These are phyloP conservation scores for Torymus tubicola DNA, from an alignment of 2,888 invertebrate species.

Conservation along the genomic window DNA sequence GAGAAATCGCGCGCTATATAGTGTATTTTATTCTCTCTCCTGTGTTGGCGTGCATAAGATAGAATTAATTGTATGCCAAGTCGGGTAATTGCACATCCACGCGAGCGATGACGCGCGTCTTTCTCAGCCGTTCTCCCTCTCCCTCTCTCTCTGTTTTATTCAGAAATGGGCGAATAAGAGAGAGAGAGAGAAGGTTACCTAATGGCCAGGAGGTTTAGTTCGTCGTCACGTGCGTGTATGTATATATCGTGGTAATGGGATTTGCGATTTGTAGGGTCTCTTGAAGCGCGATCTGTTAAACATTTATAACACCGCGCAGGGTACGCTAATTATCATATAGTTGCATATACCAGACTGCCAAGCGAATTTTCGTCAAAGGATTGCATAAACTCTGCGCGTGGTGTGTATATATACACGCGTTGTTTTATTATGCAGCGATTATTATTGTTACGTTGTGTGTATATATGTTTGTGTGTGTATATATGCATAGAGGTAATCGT, in stretches of 20 bases:
- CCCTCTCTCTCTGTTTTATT: neutral
- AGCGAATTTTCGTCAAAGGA: too few relatives aligned
- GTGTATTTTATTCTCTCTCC: conserved; percentile 17
- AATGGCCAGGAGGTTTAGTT: conserved; percentile 24
- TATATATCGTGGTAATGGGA: conserved; percentile 1
- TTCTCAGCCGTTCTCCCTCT: too few relatives aligned
- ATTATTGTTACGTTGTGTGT: too few relatives aligned
- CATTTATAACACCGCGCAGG: too few relatives aligned
- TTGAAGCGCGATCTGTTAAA: neutral
- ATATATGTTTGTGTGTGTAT: too few relatives aligned
- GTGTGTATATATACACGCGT: too few relatives aligned
- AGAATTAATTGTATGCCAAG: conserved; percentile 41
- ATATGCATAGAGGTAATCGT: too few relatives aligned
- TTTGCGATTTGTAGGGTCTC: conserved; percentile 35
- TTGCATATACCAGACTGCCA: too few relatives aligned
- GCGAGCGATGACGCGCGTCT: neutral
- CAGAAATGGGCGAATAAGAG: neutral
- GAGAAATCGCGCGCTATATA: neutral
- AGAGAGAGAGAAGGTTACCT: conserved; percentile 24
- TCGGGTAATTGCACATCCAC: conserved; percentile 4
- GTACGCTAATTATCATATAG: too few relatives aligned
- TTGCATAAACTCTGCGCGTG: too few relatives aligned
- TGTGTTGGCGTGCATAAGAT: neutral
- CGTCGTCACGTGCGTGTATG: neutral
- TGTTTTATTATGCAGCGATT: too few relatives aligned